A percentile compares a stretch with the other conserved stretches of the same genome.
Evolutionary conservation across 2,113 vertebrate species (phyloP).

Genomic region (Chaetodon auriga): DNA sequence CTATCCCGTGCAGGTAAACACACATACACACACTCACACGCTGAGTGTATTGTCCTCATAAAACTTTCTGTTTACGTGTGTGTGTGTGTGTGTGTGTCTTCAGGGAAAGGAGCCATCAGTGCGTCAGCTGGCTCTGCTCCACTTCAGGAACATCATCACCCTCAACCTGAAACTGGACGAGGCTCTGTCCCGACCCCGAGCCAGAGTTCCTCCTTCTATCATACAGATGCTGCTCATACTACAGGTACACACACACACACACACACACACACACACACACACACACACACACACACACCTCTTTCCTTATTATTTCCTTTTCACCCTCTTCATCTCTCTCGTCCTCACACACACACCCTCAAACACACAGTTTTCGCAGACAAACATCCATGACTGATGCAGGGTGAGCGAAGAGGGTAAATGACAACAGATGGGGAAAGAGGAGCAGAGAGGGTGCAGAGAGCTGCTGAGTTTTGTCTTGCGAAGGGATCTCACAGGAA

Average conservation of each 20-base stretch:
- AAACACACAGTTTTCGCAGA: not conserved
- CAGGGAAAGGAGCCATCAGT: slow-evolving; percentile 85
- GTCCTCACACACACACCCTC: not conserved
- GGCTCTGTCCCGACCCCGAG: slow-evolving; percentile 89
- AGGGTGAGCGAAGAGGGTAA: slow-evolving; percentile 28
- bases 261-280: no score
- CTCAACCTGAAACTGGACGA: slow-evolving; percentile 95
- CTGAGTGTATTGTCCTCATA: not conserved
- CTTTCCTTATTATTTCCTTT: not conserved
- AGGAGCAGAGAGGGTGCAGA: slow-evolving; percentile 8
- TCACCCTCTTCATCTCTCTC: not conserved
- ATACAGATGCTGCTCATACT: slow-evolving; percentile 95
- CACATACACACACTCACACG: not conserved
- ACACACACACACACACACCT: no score
- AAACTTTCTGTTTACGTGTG: slow-evolving; percentile 1
- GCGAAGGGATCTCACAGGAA: slow-evolving; percentile 72
- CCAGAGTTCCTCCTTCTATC: slow-evolving; percentile 92
- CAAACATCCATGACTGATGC: slow-evolving; percentile 11
- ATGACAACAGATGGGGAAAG: slow-evolving; percentile 41
- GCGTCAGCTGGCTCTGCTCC: slow-evolving; percentile 92
- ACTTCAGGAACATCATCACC: slow-evolving; percentile 94
- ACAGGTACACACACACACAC: slow-evolving; percentile 82
- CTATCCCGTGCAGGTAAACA: slow-evolving; percentile 94
- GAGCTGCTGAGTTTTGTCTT: slow-evolving; percentile 9
- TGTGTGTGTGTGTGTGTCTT: slow-evolving; percentile 17